Evolutionary conservation across 1,140 invertebrate species (phyloP), one percentile per base, ranked within the genome.

Genomic region (Ephestia elutella): DNA sequence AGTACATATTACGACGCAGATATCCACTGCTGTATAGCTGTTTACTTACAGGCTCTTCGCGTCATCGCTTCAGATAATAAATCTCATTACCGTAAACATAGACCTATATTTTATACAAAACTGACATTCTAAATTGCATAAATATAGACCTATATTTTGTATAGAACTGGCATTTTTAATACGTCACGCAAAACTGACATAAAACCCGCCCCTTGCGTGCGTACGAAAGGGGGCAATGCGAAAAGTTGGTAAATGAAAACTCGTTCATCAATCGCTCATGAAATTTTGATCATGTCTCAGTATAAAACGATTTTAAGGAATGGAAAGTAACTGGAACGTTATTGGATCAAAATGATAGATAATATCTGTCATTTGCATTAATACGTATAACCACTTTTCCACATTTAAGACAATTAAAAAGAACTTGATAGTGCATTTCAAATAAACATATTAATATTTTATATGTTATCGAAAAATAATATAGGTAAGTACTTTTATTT

Each of bases 101-200:
- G 32, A 35, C 9, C 32, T 35, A 35, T 35, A 35, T 13, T 35
- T 5, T 35, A 35, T 25, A 25, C 2, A 25, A 25, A 25, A 25
- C 21, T 25, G 21, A 3, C 21, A 25, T 25, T 25, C 2, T 2
- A 3, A 25, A 25, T 25, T 25, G 21, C 21, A 25, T 25, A 25
- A 25, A 25, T 25, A 25, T 25, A 25, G 21, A 25, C 21, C 21
- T 25, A 25, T 25, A 11, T 32, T 32, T 32, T 32, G 11, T 32
- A 32, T 32, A 32, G 8, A 32, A 17, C 13, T 53, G 50, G 0
- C 20, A 53, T 10, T 53, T 21, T 53, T 25, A 25, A 44, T 44
- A 17, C 9, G 50, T 53, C 50, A 53, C 50, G 50, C 50, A 25
- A 53, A 25, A 53, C n/a, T 8, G 50, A 25, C 21, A 53, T 53